A percentile compares a stretch with the other conserved stretches of the same genome.
Conservation (phyloP, 2,888 invertebrate species). For the Lapara coniferarum region DNA sequence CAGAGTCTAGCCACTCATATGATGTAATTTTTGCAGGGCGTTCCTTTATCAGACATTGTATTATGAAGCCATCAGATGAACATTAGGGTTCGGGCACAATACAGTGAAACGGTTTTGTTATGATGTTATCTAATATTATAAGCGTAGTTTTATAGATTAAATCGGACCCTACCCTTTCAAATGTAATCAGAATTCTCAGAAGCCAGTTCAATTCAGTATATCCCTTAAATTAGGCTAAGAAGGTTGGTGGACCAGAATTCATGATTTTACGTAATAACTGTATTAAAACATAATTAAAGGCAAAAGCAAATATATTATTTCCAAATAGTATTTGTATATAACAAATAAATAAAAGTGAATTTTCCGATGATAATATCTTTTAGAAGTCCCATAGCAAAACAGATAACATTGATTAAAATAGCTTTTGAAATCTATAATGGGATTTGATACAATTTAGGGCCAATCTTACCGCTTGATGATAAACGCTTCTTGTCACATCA, state of each 20-base stretch:
- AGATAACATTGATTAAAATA: too few relatives aligned
- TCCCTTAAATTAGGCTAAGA: neutral
- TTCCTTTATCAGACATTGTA: constrained; percentile 14
- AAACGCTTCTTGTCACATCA: too few relatives aligned
- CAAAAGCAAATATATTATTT: neutral
- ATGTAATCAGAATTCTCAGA: constrained; percentile 6
- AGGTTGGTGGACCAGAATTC: neutral
- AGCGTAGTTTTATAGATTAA: constrained; percentile 34
- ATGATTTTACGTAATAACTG: neutral
- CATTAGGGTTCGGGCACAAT: constrained; percentile 32
- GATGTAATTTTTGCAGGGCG: constrained; percentile 1
- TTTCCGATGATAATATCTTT: too few relatives aligned
- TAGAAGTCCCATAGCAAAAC: too few relatives aligned
- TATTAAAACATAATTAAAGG: neutral
- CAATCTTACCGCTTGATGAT: too few relatives aligned
- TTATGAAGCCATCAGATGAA: constrained; percentile 22
- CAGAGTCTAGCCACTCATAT: neutral
- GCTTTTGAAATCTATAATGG: too few relatives aligned
- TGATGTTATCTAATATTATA: constrained; percentile 35
- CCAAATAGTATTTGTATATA: too few relatives aligned
- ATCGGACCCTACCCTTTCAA: constrained; percentile 17
- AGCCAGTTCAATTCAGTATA: constrained; percentile 5
- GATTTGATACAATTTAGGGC: too few relatives aligned
- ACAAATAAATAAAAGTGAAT: too few relatives aligned
- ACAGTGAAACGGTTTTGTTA: constrained; percentile 31